Evolutionary conservation across 2,797 vertebrate species (phyloP).

Genomic region (Mastacembelus armatus): DNA sequence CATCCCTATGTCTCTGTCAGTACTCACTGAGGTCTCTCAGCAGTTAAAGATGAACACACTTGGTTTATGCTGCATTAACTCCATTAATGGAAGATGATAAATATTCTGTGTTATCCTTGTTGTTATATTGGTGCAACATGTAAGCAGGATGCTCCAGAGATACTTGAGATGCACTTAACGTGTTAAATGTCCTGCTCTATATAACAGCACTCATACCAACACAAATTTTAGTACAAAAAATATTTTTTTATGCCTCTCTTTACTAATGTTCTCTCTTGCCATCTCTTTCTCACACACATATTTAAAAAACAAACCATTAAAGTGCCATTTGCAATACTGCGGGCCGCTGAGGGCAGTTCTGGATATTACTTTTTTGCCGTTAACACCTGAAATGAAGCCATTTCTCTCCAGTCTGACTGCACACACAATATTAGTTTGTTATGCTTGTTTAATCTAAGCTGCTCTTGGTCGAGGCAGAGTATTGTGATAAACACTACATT

Average conservation of each 20-base stretch:
- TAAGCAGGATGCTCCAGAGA: no score
- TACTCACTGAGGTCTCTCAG: conserved; percentile 10
- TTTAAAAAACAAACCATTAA: not conserved
- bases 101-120: not conserved
- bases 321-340: conserved; percentile 17
- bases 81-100: no score
- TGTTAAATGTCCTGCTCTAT: no score
- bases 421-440: conserved; percentile 17
- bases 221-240: no score
- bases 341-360: conserved; percentile 2
- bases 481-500: not conserved
- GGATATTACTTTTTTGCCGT: conserved; percentile 18
- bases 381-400: conserved; percentile 17
- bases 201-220: no score
- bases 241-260: no score
- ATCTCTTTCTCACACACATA: not conserved
- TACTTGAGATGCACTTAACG: no score
- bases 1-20: not conserved
- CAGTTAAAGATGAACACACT: not conserved
- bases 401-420: conserved; percentile 19
- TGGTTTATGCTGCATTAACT: not conserved
- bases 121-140: no score
- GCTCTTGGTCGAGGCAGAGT: conserved; percentile 1
- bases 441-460: not conserved
- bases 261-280: not conserved